phyloP scores from a whole-genome alignment of 2,888 invertebrate genomes.

The Eurois occulta region DNA sequence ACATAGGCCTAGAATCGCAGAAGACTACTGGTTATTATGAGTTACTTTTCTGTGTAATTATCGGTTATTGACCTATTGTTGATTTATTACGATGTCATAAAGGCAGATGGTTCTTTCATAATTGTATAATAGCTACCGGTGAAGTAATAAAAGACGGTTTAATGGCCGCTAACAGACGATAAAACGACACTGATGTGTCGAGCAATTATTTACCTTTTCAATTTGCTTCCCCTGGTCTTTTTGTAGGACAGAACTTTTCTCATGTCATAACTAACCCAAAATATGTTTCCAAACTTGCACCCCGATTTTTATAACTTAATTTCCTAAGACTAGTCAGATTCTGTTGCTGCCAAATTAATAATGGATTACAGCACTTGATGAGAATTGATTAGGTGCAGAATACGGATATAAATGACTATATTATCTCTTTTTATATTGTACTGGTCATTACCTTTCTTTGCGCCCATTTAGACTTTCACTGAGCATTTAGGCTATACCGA shows the following conservation, averaged over 20 bases:
- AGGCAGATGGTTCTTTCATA: slow-evolving; percentile 20
- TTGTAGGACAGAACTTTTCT: background rate
- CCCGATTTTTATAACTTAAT: background rate
- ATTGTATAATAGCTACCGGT: slow-evolving; percentile 12
- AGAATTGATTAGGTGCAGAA: background rate
- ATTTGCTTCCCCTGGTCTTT: background rate
- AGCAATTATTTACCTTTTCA: slow-evolving; percentile 7
- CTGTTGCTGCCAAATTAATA: background rate
- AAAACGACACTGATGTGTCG: slow-evolving; percentile 7
- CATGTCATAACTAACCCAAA: background rate
- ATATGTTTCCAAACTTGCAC: background rate
- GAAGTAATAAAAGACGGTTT: slow-evolving; percentile 22
- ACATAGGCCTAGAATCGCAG: background rate
- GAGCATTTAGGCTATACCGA: background rate
- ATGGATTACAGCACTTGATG: background rate
- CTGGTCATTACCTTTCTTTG: background rate
- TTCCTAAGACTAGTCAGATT: background rate
- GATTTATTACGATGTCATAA: slow-evolving; percentile 12
- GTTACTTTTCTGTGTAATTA: background rate
- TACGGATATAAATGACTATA: background rate
- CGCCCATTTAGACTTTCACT: background rate
- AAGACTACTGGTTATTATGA: background rate
- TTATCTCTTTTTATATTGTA: background rate
- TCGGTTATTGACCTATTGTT: background rate
- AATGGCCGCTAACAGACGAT: slow-evolving; percentile 9